Evolutionary conservation across 2,888 invertebrate species (phyloP).

Genomic region (Macropis europaea): DNA sequence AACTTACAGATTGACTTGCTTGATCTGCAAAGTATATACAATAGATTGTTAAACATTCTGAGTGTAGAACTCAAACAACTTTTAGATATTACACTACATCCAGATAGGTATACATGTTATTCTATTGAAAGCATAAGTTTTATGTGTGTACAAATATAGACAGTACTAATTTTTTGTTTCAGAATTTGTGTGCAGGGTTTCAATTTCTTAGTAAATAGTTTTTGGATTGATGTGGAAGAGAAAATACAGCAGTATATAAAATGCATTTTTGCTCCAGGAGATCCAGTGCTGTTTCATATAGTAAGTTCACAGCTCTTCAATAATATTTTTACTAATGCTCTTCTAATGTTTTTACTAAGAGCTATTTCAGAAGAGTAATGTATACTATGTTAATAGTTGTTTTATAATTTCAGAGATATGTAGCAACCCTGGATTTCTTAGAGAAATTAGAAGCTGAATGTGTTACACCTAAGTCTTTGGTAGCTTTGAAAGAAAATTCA

Average conservation of each 20-base stretch:
- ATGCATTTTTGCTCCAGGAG: constrained; percentile 94
- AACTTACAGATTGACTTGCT: constrained; percentile 83
- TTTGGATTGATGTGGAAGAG: constrained; percentile 92
- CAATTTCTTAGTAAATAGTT: constrained; percentile 91
- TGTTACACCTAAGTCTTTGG: constrained; percentile 82
- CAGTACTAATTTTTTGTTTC: constrained; percentile 35
- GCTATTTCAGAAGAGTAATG: too few species aligned
- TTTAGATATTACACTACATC: constrained; percentile 73
- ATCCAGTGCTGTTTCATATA: constrained; percentile 92
- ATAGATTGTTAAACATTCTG: constrained; percentile 86
- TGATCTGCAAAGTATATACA: constrained; percentile 87
- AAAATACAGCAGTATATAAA: constrained; percentile 90
- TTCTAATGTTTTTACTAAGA: background rate
- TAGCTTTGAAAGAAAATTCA: constrained; percentile 84
- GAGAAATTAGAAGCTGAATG: constrained; percentile 86
- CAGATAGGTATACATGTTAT: constrained; percentile 79
- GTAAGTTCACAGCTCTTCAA: constrained; percentile 69
- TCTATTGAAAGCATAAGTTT: constrained; percentile 56
- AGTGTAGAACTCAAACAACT: constrained; percentile 84
- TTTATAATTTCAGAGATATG: constrained; percentile 82
- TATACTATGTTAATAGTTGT: constrained; percentile 5
- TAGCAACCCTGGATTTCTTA: constrained; percentile 89
- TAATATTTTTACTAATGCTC: background rate
- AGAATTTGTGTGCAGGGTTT: constrained; percentile 83
- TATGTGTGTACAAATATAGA: constrained; percentile 45